Evolutionary conservation across 64 coral and sea anemone species (phyloP).

Genomic region (Acropora tenuis): DNA sequence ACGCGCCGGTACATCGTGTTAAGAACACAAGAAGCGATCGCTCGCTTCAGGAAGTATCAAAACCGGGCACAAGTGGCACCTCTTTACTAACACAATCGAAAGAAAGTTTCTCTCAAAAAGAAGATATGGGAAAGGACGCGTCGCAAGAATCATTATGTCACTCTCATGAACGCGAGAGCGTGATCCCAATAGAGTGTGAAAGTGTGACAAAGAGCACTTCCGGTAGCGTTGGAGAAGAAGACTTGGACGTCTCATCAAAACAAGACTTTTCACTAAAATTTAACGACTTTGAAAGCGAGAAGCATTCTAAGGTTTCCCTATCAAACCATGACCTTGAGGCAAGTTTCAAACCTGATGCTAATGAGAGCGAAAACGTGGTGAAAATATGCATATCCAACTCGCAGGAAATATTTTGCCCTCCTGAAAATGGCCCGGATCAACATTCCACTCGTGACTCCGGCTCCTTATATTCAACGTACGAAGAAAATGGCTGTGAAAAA

Average conservation of each 20-base stretch:
- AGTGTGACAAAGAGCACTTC: slow-evolving; percentile 35
- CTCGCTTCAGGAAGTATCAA: neutral
- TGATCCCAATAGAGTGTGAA: neutral
- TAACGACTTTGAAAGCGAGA: slow-evolving; percentile 28
- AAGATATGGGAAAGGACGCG: neutral
- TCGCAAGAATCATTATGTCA: neutral
- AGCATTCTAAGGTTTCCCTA: neutral
- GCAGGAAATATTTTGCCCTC: neutral
- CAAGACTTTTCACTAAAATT: neutral
- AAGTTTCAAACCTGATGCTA: slow-evolving; percentile 44
- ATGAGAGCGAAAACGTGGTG: slow-evolving; percentile 9
- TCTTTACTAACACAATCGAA: neutral
- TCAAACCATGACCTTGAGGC: slow-evolving; percentile 6
- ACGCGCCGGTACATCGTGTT: neutral
- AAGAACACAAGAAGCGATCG: neutral
- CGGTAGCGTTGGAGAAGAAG: slow-evolving; percentile 9
- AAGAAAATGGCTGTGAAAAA: neutral
- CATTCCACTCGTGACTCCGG: slow-evolving; percentile 24
- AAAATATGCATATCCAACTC: slow-evolving; percentile 12
- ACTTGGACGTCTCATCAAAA: neutral
- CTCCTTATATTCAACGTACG: neutral
- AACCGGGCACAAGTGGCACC: neutral
- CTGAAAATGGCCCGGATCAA: slow-evolving; percentile 20
- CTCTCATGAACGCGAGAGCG: neutral
- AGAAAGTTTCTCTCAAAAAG: neutral